phyloP scores from a whole-genome alignment of 2,888 invertebrate genomes.

The Hetaerina titia region DNA sequence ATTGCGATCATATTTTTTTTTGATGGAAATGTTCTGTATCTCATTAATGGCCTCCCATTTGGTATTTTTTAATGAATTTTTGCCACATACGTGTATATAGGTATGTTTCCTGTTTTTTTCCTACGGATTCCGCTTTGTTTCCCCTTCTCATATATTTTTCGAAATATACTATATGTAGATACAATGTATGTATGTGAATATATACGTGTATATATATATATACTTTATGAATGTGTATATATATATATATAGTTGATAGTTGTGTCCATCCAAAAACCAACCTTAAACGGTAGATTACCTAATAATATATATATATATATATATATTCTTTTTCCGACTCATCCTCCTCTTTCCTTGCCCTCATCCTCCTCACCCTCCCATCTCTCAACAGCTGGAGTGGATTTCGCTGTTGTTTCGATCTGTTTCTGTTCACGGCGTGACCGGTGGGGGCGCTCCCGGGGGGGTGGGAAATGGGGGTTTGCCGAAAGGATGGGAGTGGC shows the following conservation, averaged over 20 bases:
- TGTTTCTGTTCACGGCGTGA: not conserved
- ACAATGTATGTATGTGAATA: too few relatives aligned
- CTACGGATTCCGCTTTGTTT: not conserved
- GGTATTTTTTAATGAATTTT: not conserved
- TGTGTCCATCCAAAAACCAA: too few relatives aligned
- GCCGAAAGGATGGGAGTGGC: not conserved
- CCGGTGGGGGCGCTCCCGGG: not conserved
- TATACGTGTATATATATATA: too few relatives aligned
- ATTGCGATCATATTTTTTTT: not conserved
- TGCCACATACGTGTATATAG: not conserved
- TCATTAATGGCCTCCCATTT: not conserved
- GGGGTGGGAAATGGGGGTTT: not conserved
- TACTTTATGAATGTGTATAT: too few relatives aligned
- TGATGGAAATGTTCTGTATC: not conserved
- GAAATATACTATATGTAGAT: too few relatives aligned
- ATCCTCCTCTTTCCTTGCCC: not conserved
- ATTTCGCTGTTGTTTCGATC: constrained; percentile 1
- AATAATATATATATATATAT: not conserved
- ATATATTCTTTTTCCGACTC: not conserved
- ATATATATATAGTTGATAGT: not conserved
- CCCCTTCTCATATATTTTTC: too few relatives aligned
- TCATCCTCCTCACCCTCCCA: not conserved
- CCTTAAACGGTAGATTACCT: too few relatives aligned
- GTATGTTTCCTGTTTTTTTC: not conserved
- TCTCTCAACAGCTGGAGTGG: not conserved